Evolutionary conservation across 2,113 vertebrate species (phyloP), one percentile per base, ranked within the genome.

Genomic region (Trematocara macrostoma): DNA sequence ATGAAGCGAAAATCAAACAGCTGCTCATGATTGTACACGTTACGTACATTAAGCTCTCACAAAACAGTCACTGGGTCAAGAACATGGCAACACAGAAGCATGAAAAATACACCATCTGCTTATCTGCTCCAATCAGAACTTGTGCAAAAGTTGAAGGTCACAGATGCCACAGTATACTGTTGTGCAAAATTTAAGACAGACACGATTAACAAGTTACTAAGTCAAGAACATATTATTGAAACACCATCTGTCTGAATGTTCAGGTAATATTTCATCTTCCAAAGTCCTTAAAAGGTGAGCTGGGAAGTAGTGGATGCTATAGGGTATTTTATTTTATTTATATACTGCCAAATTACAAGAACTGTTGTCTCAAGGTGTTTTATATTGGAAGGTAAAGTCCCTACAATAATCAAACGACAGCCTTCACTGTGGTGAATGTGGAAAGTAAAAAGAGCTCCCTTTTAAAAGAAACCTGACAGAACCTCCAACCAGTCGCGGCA

Each of bases 251-350:
- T 57, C 55, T 57, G 23, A 29, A 29, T 57, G 4, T 57, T 57
- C 55, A 57, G 53, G 55, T 57, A 57, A 57, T 57, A 57, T 57
- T 57, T 57, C 29, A 57, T 57, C 55, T 57, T 57, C 23, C 12
- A 57, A 15, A 15, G 4, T 57, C 55, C n/a, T 71, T 10, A 71
- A 45, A 23, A 45, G 38, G 64, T 45, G 12, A 45, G 64, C 38
- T 15, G 64, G n/a, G 7, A 71, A 71, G n/a, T 45, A 15, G 45
- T 3, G 20, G 20, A 45, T 5, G 3, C 35, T 69, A 23, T 23
- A 20, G 35, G 35, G 56, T 34, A 59, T 57, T 57, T 59, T 31
- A 31, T 59, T 59, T 59, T 59, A 31, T 16, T 59, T 59, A 59
- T 59, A 16, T 59, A 16, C 26, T 31, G 29, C 29, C 29, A 59